Conservation (phyloP, 2,888 invertebrate species). For the Pinctada fucata region DNA sequence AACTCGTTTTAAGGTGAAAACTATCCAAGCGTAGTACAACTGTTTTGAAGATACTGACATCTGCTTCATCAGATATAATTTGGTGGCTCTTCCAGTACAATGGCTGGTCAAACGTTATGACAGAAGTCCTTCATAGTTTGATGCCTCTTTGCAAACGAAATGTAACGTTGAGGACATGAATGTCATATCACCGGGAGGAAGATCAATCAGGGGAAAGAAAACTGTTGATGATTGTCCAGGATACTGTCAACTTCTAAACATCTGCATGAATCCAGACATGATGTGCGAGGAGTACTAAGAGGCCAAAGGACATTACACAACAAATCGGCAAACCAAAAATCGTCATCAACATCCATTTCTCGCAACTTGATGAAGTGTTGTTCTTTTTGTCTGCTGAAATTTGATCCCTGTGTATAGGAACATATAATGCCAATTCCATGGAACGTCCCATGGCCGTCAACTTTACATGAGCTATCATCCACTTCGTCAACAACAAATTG, state of each 20-base stretch:
- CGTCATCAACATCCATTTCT: background rate
- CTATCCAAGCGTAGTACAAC: conserved; percentile 41
- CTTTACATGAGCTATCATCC: background rate
- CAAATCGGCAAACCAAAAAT: conserved; percentile 1
- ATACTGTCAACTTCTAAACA: background rate
- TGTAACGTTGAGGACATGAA: conserved; percentile 48
- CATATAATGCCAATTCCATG: background rate
- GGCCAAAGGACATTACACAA: conserved; percentile 3
- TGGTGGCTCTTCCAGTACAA: conserved; percentile 48
- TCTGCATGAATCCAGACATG: conserved; percentile 28
- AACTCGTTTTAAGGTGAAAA: conserved; percentile 52
- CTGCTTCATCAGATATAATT: background rate
- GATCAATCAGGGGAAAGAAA: conserved; percentile 55
- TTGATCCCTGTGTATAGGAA: background rate
- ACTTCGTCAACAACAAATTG: background rate
- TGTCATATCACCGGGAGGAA: conserved; percentile 48
- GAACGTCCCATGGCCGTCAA: background rate
- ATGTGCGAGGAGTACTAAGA: background rate
- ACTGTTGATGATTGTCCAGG: conserved; percentile 15
- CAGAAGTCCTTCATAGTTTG: conserved; percentile 27
- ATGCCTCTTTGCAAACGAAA: conserved; percentile 43
- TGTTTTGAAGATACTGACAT: conserved; percentile 23
- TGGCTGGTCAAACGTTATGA: conserved; percentile 57
- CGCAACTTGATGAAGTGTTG: background rate
- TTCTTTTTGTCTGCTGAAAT: background rate